Evolutionary conservation across 2,888 invertebrate species (phyloP), one percentile per base, ranked within the genome.

Genomic region (Eumacrocentrus americanus): DNA sequence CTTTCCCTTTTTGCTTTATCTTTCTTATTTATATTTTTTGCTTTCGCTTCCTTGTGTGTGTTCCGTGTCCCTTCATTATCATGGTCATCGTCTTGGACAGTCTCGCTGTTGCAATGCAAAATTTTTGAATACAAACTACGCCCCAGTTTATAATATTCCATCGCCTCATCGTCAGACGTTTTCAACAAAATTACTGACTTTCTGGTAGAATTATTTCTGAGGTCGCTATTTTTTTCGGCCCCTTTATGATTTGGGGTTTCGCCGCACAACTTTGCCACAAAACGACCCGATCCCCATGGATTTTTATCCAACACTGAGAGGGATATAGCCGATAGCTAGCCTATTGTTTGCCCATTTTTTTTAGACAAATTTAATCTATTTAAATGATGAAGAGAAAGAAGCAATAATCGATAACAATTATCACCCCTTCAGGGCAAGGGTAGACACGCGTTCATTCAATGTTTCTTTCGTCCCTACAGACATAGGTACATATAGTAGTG

Each of bases 21-120:
- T 55, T 37, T 47, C 52, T 57, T 48, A 37, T 62, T 57, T 58
- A n/a, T n/a, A 44, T 16, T 56, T 38, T 58, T 48, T 58, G 34
- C 58, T 20, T 35, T 61, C 9, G 29, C 29, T 29, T 9, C 29
- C 4, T 29, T 16, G 44, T 14, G 44, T 12, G 52, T 42, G 37
- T 23, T 20, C 11, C 18, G 7, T 44, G n/a, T 60, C 56, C 14
- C 48, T 12, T 54, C 50, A 22, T 47, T 37, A 48, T 59, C 48
- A 35, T 50, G 40, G 55, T 46, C 53, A 37, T 47, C 34, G 22
- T 42, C 54, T 46, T 34, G 16, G 35, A 38, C 40, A 20, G n/a
- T n/a, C n/a, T n/a, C n/a, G n/a, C n/a, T n/a, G 5, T 29, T 29
- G 29, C 9, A 29, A 29, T 29, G 4, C 29, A 29, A 29, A 29